phyloP scores from a whole-genome alignment of 2,888 invertebrate genomes.

The Netelia melanura region DNA sequence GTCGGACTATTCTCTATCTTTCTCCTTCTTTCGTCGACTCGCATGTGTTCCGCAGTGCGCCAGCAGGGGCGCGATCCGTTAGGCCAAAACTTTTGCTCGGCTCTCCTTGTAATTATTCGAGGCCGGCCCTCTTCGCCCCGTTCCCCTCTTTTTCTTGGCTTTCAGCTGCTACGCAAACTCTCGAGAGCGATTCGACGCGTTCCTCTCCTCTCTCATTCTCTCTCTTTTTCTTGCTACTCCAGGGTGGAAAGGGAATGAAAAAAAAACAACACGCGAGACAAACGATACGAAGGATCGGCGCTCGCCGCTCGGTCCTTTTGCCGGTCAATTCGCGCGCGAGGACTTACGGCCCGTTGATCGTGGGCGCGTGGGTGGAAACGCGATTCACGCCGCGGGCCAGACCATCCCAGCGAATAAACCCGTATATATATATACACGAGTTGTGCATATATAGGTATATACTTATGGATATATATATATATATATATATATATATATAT shows the following conservation, averaged over 20 bases:
- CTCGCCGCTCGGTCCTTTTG: constrained; percentile 54
- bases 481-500: background rate
- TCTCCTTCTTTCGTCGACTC: constrained; percentile 36
- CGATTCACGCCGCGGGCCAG: constrained; percentile 58
- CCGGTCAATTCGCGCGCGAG: constrained; percentile 64
- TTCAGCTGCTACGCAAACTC: constrained; percentile 53
- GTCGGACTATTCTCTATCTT: constrained; percentile 39
- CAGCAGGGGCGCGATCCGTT: constrained; percentile 68
- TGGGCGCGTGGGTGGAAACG: constrained; percentile 66
- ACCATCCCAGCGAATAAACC: constrained; percentile 61
- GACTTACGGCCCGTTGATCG: constrained; percentile 67
- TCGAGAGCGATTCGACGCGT: constrained; percentile 38
- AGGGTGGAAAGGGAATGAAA: constrained; percentile 12
- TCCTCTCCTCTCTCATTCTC: constrained; percentile 7
- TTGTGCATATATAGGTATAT: constrained; percentile 4
- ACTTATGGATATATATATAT: background rate
- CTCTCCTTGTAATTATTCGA: constrained; percentile 64
- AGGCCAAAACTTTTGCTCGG: constrained; percentile 64
- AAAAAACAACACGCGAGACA: constrained; percentile 37
- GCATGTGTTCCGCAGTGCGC: constrained; percentile 57
- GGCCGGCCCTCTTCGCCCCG: constrained; percentile 42
- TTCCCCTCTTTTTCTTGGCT: constrained; percentile 11
- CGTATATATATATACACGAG: background rate
- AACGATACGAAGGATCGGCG: constrained; percentile 62
- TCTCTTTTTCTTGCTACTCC: background rate